A percentile compares a stretch with the other conserved stretches of the same genome.
These are phyloP conservation scores for Archips crataeganus DNA, from an alignment of 2,888 invertebrate species.

Conservation along the genomic window DNA sequence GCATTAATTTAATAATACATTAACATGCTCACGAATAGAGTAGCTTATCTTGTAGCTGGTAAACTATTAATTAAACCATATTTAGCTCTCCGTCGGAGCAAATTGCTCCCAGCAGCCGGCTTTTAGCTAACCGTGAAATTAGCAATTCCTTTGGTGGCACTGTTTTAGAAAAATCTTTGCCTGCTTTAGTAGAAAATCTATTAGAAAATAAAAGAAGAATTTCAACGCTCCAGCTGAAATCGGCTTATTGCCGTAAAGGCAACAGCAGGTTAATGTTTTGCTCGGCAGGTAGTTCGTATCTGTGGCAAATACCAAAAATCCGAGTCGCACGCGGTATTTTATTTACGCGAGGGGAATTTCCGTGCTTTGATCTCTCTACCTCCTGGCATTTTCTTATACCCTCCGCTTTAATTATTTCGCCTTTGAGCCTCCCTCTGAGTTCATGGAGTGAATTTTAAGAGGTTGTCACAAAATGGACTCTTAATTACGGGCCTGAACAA, in stretches of 20 bases:
- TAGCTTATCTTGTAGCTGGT: conserved; percentile 33
- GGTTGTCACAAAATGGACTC: conserved; percentile 81
- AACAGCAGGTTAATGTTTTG: conserved; percentile 38
- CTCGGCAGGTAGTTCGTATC: conserved; percentile 44
- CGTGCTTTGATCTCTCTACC: conserved; percentile 76
- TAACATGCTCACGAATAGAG: conserved; percentile 38
- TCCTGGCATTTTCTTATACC: conserved; percentile 78
- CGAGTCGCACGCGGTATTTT: conserved; percentile 64
- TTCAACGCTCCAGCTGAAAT: conserved; percentile 22
- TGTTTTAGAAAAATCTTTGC: conserved; percentile 26
- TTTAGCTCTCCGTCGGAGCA: conserved; percentile 30
- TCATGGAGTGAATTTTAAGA: conserved; percentile 82
- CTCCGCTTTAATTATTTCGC: conserved; percentile 83
- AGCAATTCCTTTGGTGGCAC: conserved; percentile 22
- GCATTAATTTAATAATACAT: conserved; percentile 39
- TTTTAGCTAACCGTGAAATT: conserved; percentile 27
- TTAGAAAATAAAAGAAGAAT: conserved; percentile 26
- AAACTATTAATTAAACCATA: conserved; percentile 41
- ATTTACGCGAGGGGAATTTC: conserved; percentile 74
- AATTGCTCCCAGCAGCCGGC: conserved; percentile 28
- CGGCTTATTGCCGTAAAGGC: conserved; percentile 14
- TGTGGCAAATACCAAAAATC: conserved; percentile 62
- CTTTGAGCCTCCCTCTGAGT: conserved; percentile 72
- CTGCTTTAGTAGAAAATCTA: conserved; percentile 21
- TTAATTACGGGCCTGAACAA: conserved; percentile 74